phyloP scores from a whole-genome alignment of 2,797 vertebrate genomes.

The Fringilla coelebs region DNA sequence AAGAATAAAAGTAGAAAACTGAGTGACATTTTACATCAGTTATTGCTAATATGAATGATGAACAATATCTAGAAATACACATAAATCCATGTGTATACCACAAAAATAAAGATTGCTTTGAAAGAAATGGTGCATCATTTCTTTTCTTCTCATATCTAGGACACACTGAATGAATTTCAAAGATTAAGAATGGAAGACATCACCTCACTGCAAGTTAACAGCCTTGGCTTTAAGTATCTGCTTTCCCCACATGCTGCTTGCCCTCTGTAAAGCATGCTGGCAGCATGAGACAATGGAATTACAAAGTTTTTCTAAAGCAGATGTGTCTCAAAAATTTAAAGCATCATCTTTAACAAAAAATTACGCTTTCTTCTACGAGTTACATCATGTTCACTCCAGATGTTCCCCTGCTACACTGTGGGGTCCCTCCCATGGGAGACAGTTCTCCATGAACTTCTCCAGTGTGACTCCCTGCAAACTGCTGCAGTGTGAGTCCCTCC shows the following conservation, averaged over 20 bases:
- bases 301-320: neutral
- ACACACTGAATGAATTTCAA: neutral
- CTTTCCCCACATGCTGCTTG: neutral
- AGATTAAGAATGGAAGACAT: neutral
- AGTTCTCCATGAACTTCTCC: neutral
- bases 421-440: rapidly evolving
- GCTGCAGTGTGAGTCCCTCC: neutral
- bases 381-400: neutral
- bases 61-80: neutral
- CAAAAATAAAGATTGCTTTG: neutral
- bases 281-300: neutral
- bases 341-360: neutral
- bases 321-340: neutral
- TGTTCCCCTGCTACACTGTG: neutral
- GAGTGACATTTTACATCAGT: neutral
- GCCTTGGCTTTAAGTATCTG: neutral
- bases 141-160: neutral
- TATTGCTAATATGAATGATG: neutral
- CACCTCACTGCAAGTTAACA: neutral
- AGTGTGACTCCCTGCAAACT: rapidly evolving
- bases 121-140: neutral
- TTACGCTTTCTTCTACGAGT: neutral
- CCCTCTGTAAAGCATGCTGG: neutral
- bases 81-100: neutral
- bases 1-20: neutral